Evolutionary conservation across 2,113 vertebrate genomes (phyloP), one percentile per base, ranked within the genome.

Genomic region (Triplophysa dalaica): DNA sequence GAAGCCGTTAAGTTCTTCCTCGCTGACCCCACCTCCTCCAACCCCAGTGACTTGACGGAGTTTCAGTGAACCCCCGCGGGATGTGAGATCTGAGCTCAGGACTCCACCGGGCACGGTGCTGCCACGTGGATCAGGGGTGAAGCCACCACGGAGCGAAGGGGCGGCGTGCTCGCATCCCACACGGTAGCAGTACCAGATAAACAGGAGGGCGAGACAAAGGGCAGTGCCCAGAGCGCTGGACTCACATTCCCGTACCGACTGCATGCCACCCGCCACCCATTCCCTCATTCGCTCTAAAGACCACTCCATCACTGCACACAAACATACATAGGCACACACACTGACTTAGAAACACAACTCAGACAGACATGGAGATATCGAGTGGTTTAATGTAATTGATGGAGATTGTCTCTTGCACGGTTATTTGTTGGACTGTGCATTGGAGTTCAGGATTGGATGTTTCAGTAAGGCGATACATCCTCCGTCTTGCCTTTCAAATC

Each of bases 101-200:
- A 87, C 87, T 38, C 90, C 86, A 8, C 68, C 70, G 0, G 69
- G 72, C n/a, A 86, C 88, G 54, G 84, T 86, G 0, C 89, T 85
- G 60, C 88, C 86, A 11, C 94, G 81, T 0, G 91, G 72, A 69
- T 92, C 91, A 1, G 79, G 2, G 56, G 75, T 83, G 56, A 90
- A 92, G 63, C 88, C 76, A 11, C 90, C 89, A 0, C 87, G 89
- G 79, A 90, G 78, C 0, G 91, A 89, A 84, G 93, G 87, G 16
- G 94, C 90, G 33, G 95, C 92, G 67, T 96, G 96, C 89, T 99
- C 97, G 0, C 96, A 90, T 80, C 98, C 98, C 67, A 99, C 94
- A n/a, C 95, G 93, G 89, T 99, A 98, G 77, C 97, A 99, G 87
- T 99, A 99, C 98, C 98, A 99, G 83, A 97, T 87, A 0, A 99